Percentiles rank a stretch among this genome's conserved stretches.
Conservation (phyloP, 2,888 invertebrate species). For the Diloba caeruleocephala region DNA sequence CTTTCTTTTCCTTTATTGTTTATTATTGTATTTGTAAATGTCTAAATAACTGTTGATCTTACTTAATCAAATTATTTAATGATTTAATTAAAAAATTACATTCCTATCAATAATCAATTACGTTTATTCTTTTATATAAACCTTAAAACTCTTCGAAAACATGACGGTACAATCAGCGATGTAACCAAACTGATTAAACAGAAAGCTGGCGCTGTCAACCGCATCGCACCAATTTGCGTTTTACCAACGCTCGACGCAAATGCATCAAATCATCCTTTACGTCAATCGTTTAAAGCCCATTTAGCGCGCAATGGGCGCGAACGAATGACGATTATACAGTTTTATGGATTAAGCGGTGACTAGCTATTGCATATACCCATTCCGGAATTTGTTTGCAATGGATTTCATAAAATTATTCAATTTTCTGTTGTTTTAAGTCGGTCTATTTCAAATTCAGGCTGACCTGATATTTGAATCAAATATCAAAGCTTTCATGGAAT, state of each 20-base stretch:
- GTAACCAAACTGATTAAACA: constrained; percentile 56
- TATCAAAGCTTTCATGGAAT: too few relatives aligned
- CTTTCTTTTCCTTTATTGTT: too few relatives aligned
- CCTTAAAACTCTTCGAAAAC: constrained; percentile 16
- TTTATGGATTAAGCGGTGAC: constrained; percentile 45
- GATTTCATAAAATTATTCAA: constrained; percentile 23
- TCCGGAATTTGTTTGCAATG: constrained; percentile 35
- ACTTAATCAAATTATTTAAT: too few relatives aligned
- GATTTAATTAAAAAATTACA: too few relatives aligned
- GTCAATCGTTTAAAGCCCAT: constrained; percentile 58
- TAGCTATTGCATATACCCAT: constrained; percentile 40
- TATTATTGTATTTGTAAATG: too few relatives aligned
- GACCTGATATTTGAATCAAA: too few relatives aligned
- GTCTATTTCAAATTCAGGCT: not conserved
- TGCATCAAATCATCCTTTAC: constrained; percentile 59
- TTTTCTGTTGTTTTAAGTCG: not conserved
- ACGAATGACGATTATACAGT: constrained; percentile 54
- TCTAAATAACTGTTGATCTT: too few relatives aligned
- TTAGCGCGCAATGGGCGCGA: constrained; percentile 50
- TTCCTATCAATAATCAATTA: too few relatives aligned
- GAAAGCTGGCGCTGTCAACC: constrained; percentile 49
- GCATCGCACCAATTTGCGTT: constrained; percentile 55
- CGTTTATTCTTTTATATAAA: constrained; percentile 2
- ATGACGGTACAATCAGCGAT: constrained; percentile 41
- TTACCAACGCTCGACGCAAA: constrained; percentile 47